Evolutionary conservation across 2,888 invertebrate genomes (phyloP), one percentile per base, ranked within the genome.

Genomic region (Cephus sareptanus): DNA sequence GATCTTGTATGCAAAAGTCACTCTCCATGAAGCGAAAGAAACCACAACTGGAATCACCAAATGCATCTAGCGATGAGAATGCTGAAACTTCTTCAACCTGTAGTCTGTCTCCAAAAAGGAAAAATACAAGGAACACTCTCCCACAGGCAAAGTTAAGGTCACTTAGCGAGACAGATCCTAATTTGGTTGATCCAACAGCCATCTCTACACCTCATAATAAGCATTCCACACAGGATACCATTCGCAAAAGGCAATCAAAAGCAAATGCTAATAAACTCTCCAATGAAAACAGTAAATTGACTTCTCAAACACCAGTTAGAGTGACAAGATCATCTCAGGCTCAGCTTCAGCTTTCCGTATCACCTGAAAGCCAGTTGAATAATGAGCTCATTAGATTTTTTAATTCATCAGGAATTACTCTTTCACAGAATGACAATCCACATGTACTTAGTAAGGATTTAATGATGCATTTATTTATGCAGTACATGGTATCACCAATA

Each of bases 371-470:
- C 37, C 81, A 78, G 69, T 76, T 77, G 40, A 76, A 81, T 12
- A 81, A 78, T 56, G 79, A 78, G 77, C 83, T 90, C 74, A 56
- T 75, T 15, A 71, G 81, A 12, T 90, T 90, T 83, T 82, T 90
- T 4, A 77, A 79, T 23, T 77, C 80, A 73, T 85, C 83, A 30
- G 90, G 90, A 30, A 85, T 91, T 34, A 82, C 76, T 56, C 78
- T 88, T 34, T 80, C 80, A 31, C 23, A 75, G 31, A 83, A 81
- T 34, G 85, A 85, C 4, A 81, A 78, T 31, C 81, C 84, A n/a
- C 84, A 88, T 78, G 69, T 79, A 73, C 83, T 89, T 75, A 82
- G 86, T 88, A 83, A 75, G 78, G 75, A 75, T 77, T 78, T 75
- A 71, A 69, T 74, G 75, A 33, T 79, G 70, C 71, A 70, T 74